Base-by-base conservation (phyloP, 2,797 vertebrate species). In the Calcarius lapponicus region DNA sequence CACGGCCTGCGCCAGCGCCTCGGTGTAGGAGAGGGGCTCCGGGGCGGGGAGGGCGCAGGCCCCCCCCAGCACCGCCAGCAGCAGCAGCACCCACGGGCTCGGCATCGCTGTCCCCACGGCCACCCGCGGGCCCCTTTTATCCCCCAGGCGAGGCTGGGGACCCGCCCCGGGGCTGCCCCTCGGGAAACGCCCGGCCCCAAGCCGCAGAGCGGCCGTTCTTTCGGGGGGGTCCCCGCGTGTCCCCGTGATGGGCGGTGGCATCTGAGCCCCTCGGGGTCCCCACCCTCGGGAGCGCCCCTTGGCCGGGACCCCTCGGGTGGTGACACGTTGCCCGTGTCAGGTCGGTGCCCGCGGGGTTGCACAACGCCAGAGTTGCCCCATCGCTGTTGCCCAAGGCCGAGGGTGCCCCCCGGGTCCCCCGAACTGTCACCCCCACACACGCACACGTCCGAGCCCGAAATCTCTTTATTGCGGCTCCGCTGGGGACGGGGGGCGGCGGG, bases 1-100 rank as follows among this genome's bases (percentile, higher is more conserved):
- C 9, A 94, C 20, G 8, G 91, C 91, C 26, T 54, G 73, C 2
- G 28, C 17, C 69, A 95, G 70, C 6, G 17, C 86, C 51, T 92
- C 56, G 10, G 10, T 31, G 75, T 90, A 94, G 71, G 80, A 9
- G 28, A 88, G 9, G 67, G 90, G 57, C 14, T 1, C n/a, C 6
- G 88, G 66, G 66, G 58, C 48, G 7, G 89, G 86, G 53, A 78
- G 75, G 60, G 91, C 84, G 7, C 61, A 25, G 38, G 74, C 58
- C 16, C 75, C 70, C 56, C 88, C 80, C 58, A 80, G 84, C 71
- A 65, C 28, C 69, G 9, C 72, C 90, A 92, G 78, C 90, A 90
- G 11, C 90, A 87, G 51, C 90, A 87, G 51, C 26, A 8, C 10
- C 90, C 90, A 90, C 32, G 19, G 34, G 48, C 70, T 69, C 65